Evolutionary conservation across 92 coral and sea anemone species (phyloP), one percentile per base, ranked within the genome.

Genomic region (Palythoa grandiflora): DNA sequence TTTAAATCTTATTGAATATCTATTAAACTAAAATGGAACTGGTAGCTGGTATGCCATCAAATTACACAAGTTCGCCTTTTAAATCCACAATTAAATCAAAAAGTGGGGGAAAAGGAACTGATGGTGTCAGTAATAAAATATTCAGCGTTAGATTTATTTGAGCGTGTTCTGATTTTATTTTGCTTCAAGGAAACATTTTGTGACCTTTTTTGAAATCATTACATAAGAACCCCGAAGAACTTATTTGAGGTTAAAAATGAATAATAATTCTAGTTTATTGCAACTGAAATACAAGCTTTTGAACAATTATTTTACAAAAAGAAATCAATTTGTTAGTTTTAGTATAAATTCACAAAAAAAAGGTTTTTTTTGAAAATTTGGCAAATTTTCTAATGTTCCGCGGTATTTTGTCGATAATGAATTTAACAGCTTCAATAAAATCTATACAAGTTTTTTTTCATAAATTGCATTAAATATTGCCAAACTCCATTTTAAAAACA

Each of bases 21-120:
- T 37, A 77, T 77, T 77, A 77, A 77, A 77, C 47, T 36, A 11
- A 28, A 54, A 77, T 54, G 53, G 68, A 54, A 77, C 68, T 19
- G 54, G 36, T 53, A 28, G 28, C 47, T 2, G 10, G 28, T 36
- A 35, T 77, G 47, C 8, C 68, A 21, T 77, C 21, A 53, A 77
- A 53, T 28, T 36, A 28, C 6, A 77, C 21, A 17, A 55, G 16
- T 53, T 77, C 15, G 61, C 80, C 8, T 21, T 75, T 75, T n/a
- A 5, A 50, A 28, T 0, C 28, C 28, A 28, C 28, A 50, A 48
- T n/a, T 21, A 54, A 48, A 74, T 7, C 79, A 9, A 74, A 1
- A 21, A 17, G 48, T 12, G 10, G 1, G 59, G 36, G 11, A 35
- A 52, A 16, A 20, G 60, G 65, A 35, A 77, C 53, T 40, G 66